Percentiles rank a stretch among this genome's conserved stretches.
These are phyloP conservation scores for Anniella stebbinsi DNA, from an alignment of 2,797 vertebrate genomes.

Conservation along the genomic window DNA sequence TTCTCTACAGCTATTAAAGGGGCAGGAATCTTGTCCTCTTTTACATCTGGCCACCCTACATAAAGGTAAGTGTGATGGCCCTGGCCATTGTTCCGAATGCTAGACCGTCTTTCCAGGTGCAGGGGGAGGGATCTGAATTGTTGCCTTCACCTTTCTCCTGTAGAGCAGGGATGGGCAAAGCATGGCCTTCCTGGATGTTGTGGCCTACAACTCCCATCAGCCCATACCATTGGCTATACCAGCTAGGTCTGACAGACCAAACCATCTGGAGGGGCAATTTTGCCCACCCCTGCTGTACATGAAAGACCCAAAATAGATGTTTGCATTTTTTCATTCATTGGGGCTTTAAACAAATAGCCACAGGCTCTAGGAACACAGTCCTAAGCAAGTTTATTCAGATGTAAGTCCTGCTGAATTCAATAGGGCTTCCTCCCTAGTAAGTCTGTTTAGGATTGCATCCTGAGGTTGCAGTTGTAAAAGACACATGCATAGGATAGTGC, in stretches of 20 bases:
- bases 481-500: too few relatives aligned
- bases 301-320: not conserved
- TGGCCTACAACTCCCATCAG: not conserved
- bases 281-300: too few relatives aligned
- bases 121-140: not conserved
- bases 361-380: not conserved
- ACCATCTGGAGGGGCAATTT: too few relatives aligned
- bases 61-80: not conserved
- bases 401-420: not conserved
- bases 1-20: too few relatives aligned
- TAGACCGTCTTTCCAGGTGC: not conserved
- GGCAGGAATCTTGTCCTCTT: not conserved
- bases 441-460: not conserved
- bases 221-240: too few relatives aligned
- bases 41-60: not conserved
- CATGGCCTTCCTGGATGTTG: not conserved
- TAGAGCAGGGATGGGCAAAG: not conserved
- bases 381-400: not conserved
- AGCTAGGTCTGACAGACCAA: too few relatives aligned
- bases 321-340: not conserved
- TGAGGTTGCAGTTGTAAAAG: not conserved
- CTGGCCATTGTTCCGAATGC: not conserved
- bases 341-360: not conserved
- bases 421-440: not conserved
- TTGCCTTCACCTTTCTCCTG: not conserved